Conservation (phyloP, 1,140 invertebrate genomes). For the Neoseiulus cucumeris region DNA sequence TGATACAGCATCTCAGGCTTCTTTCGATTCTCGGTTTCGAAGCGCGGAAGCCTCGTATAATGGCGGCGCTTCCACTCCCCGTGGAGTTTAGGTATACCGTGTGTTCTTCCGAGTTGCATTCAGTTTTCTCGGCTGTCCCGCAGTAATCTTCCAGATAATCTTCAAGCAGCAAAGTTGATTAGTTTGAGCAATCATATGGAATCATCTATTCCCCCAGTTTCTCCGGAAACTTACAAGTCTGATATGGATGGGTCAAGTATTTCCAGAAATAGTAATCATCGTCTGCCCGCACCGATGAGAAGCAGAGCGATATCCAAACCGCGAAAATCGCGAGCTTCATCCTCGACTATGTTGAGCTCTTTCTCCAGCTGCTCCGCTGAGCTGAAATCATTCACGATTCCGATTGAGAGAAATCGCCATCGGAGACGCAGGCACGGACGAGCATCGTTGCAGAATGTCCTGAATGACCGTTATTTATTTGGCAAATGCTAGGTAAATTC, state of each 20-base stretch:
- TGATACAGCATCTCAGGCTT: not conserved
- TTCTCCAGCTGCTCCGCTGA: too few species aligned
- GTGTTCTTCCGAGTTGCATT: not conserved
- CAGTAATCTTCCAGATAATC: slow-evolving; percentile 1
- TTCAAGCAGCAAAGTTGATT: not conserved
- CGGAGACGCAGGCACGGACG: too few species aligned
- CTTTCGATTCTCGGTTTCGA: not conserved
- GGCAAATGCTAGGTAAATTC: too few species aligned
- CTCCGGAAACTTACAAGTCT: not conserved
- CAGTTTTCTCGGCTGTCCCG: not conserved
- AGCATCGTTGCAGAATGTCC: too few species aligned
- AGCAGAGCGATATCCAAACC: too few species aligned
- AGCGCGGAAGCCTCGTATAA: not conserved
- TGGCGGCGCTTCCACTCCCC: not conserved
- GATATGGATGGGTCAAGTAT: not conserved
- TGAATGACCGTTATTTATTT: too few species aligned
- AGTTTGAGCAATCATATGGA: not conserved
- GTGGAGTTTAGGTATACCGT: not conserved
- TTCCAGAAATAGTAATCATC: not conserved
- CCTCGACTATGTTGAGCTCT: too few species aligned
- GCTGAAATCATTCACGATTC: too few species aligned
- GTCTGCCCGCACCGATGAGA: not conserved
- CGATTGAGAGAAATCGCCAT: too few species aligned
- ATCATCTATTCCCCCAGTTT: not conserved
- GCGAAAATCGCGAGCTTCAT: too few species aligned